phyloP scores from a whole-genome alignment of 1,140 invertebrate species.

The Ectropis grisescens region DNA sequence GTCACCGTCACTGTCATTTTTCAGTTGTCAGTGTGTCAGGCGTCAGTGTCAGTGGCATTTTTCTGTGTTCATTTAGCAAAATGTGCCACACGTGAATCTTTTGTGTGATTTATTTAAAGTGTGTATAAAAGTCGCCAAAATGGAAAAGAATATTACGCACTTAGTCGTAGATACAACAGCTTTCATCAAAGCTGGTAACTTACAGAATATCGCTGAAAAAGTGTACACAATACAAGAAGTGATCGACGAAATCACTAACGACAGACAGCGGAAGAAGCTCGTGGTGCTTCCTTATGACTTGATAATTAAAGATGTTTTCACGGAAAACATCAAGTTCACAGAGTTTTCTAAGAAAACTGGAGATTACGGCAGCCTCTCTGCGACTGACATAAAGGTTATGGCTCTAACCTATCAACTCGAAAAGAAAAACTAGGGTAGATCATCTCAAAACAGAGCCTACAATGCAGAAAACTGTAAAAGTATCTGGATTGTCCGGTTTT shows the following conservation, averaged over 20 bases:
- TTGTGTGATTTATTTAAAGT: too few species aligned
- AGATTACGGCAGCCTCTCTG: slow-evolving; percentile 92
- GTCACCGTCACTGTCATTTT: too few species aligned
- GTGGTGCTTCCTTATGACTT: slow-evolving; percentile 92
- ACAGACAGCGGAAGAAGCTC: slow-evolving; percentile 85
- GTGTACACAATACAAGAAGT: slow-evolving; percentile 92
- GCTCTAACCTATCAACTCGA: slow-evolving; percentile 94
- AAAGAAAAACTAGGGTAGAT: slow-evolving; percentile 82
- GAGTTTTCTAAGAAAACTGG: slow-evolving; percentile 98
- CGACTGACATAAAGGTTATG: slow-evolving; percentile 94
- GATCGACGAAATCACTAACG: slow-evolving; percentile 90
- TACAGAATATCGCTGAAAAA: slow-evolving; percentile 85
- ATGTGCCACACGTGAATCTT: too few species aligned
- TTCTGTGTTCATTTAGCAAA: too few species aligned
- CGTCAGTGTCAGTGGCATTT: too few species aligned
- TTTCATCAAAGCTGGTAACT: slow-evolving; percentile 51
- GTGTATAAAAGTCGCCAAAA: too few species aligned
- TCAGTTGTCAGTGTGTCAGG: too few species aligned
- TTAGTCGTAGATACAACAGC: slow-evolving; percentile 58
- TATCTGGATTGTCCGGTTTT: slow-evolving; percentile 21
- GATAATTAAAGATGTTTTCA: slow-evolving; percentile 82
- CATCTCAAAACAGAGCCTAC: slow-evolving; percentile 84
- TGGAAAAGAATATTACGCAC: slow-evolving; percentile 55
- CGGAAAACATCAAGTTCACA: slow-evolving; percentile 85
- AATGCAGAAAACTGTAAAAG: slow-evolving; percentile 71